Conservation (phyloP, 2,888 invertebrate genomes). For the Synergus laeviventris region DNA sequence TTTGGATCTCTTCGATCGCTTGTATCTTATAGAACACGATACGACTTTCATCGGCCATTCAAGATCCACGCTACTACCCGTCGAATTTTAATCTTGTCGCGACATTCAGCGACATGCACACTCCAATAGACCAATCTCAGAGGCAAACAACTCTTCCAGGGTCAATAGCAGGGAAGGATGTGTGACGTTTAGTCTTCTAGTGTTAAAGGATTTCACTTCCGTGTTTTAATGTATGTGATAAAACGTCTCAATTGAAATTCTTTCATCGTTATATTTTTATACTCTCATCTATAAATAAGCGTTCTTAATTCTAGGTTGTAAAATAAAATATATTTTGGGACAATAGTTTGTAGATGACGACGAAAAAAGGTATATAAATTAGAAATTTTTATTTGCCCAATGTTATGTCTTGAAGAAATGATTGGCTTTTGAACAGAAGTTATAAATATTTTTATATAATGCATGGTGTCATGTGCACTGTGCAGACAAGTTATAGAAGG, state of each 20-base stretch:
- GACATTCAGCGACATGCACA: conserved; percentile 21
- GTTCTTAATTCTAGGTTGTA: no score
- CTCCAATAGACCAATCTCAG: not conserved
- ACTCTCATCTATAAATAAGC: no score
- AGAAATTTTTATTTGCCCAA: no score
- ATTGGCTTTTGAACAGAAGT: no score
- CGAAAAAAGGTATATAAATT: no score
- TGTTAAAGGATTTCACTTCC: not conserved
- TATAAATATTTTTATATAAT: no score
- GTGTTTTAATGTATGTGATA: not conserved
- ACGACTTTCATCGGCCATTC: not conserved
- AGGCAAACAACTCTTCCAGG: conserved; percentile 8
- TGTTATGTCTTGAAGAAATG: no score
- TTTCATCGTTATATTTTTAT: not conserved
- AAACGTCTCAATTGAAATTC: not conserved
- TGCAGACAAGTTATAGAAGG: no score
- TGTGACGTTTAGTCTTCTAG: not conserved
- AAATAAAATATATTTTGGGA: no score
- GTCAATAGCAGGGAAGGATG: conserved; percentile 21
- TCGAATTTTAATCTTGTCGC: conserved; percentile 11
- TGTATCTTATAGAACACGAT: not conserved
- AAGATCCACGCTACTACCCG: not conserved
- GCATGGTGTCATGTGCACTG: no score
- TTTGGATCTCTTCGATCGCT: no score
- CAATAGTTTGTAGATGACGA: no score